These are phyloP conservation scores for Leucopsar rothschildi DNA, from an alignment of 2,113 vertebrate species.

Conservation along the genomic window DNA sequence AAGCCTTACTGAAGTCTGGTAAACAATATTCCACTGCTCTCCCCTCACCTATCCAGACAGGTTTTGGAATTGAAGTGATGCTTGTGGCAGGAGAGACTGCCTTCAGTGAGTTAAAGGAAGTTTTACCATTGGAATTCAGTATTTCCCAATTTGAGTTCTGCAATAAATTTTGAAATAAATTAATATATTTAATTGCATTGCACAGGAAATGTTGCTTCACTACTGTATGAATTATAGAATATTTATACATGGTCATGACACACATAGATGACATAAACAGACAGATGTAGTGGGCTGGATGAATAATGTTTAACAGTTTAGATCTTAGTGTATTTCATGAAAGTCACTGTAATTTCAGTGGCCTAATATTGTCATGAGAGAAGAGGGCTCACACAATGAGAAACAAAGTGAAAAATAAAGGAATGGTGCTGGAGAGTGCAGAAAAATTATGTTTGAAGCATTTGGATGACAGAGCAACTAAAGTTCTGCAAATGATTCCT, in stretches of 20 bases:
- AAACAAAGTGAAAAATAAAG: neutral
- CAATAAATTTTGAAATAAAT: neutral
- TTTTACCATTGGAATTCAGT: neutral
- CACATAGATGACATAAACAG: neutral
- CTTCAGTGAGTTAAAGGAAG: neutral
- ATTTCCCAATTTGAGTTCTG: neutral
- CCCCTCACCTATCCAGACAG: neutral
- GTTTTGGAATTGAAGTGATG: neutral
- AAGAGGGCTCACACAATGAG: neutral
- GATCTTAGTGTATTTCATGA: neutral
- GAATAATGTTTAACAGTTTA: neutral
- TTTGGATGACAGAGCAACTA: neutral
- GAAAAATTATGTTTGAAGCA: neutral
- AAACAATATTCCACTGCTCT: neutral
- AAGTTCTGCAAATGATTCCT: neutral
- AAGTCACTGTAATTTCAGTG: neutral
- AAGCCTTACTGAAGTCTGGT: neutral
- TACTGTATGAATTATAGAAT: neutral
- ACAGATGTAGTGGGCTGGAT: neutral
- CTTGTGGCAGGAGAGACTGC: neutral
- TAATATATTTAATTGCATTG: neutral
- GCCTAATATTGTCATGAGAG: neutral
- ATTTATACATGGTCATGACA: neutral
- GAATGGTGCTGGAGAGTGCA: neutral
- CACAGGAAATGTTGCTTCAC: neutral